These are phyloP conservation scores for Lydus trimaculatus DNA, from an alignment of 2,888 invertebrate species.

Conservation along the genomic window DNA sequence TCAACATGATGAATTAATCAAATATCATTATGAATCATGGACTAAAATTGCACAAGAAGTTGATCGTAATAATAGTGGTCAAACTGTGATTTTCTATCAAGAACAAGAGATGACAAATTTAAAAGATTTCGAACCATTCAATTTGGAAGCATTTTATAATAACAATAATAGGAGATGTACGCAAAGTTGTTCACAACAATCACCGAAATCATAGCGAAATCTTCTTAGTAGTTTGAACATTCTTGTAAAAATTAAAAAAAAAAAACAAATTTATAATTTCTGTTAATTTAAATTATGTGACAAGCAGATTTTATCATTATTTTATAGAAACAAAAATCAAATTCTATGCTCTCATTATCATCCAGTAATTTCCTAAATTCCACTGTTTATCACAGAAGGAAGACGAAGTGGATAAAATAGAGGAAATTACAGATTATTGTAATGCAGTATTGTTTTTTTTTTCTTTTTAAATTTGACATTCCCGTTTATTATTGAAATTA, in stretches of 20 bases:
- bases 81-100: conserved; percentile 70
- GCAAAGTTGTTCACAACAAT: conserved; percentile 70
- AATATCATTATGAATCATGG: conserved; percentile 81
- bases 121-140: conserved; percentile 79
- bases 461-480: not conserved
- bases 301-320: not conserved
- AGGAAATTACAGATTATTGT: not conserved
- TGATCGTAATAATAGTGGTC: conserved; percentile 48
- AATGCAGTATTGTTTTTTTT: not conserved
- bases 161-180: conserved; percentile 75
- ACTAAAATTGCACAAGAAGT: conserved; percentile 65
- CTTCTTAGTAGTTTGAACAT: too few relatives aligned
- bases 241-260: too few relatives aligned
- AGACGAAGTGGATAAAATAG: not conserved
- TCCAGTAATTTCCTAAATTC: not conserved
- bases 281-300: conserved; percentile 24
- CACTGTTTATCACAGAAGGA: not conserved
- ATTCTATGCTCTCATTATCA: not conserved
- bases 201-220: conserved; percentile 60
- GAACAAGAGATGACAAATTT: conserved; percentile 64
- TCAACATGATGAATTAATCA: conserved; percentile 81
- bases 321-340: not conserved
- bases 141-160: conserved; percentile 80
- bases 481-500: not conserved
- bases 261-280: conserved; percentile 13